These are phyloP conservation scores for Pterostichus madidus DNA, from an alignment of 2,888 invertebrate species.

Conservation along the genomic window DNA sequence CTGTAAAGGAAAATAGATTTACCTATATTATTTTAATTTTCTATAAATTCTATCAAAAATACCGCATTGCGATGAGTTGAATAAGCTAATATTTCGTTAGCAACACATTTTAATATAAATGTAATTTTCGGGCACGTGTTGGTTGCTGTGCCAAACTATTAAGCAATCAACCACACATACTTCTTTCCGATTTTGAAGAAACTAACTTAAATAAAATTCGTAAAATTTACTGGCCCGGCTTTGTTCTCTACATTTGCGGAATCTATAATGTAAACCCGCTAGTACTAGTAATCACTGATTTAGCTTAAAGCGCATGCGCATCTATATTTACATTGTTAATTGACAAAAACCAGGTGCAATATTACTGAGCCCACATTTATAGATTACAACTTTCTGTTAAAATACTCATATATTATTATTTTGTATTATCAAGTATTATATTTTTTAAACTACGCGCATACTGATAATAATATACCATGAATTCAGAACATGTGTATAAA, in stretches of 20 bases:
- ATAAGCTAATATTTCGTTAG: conserved; percentile 34
- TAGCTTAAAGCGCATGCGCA: conserved; percentile 30
- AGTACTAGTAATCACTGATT: conserved; percentile 34
- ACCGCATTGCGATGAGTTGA: conserved; percentile 56
- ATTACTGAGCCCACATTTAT: not conserved
- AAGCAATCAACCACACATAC: conserved; percentile 55
- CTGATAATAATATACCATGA: no score
- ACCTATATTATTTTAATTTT: conserved; percentile 45
- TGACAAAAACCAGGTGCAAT: conserved; percentile 10
- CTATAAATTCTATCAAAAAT: conserved; percentile 46
- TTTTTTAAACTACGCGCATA: no score
- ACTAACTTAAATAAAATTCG: conserved; percentile 40
- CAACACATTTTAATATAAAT: conserved; percentile 43
- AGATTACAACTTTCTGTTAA: not conserved
- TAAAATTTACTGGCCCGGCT: conserved; percentile 26
- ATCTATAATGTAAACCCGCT: conserved; percentile 42
- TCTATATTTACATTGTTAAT: conserved; percentile 33
- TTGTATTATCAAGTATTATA: not conserved
- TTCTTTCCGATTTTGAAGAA: conserved; percentile 32
- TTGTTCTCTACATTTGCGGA: conserved; percentile 30
- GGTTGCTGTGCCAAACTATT: conserved; percentile 41
- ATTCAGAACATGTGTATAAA: no score
- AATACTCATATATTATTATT: not conserved
- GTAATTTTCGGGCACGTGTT: conserved; percentile 46
- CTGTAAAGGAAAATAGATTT: not conserved